Conservation (phyloP, 2,113 vertebrate genomes). For the Alaudala cheleensis region DNA sequence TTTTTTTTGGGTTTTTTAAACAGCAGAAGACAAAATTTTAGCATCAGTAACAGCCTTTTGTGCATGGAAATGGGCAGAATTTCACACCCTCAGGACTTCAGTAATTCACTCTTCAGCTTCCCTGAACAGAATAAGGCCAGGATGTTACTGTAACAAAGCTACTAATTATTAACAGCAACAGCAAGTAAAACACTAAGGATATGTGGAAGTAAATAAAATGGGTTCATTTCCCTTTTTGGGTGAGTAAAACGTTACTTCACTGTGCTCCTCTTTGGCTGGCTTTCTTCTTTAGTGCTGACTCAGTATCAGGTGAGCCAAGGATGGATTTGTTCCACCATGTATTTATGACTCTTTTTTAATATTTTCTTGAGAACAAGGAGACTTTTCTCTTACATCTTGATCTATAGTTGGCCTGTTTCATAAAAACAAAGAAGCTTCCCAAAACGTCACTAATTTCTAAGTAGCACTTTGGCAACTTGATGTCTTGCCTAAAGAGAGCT, state of each 20-base stretch:
- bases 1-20: background rate
- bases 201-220: background rate
- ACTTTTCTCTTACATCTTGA: background rate
- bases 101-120: background rate
- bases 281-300: background rate
- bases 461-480: background rate
- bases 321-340: background rate
- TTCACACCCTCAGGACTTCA: background rate
- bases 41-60: background rate
- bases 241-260: background rate
- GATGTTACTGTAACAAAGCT: fast-evolving
- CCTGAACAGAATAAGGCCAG: background rate
- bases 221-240: background rate
- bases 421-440: background rate
- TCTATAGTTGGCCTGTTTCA: background rate
- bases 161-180: background rate
- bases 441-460: background rate
- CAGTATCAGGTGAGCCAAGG: background rate
- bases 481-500: background rate
- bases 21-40: background rate
- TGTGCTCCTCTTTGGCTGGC: background rate
- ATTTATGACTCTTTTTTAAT: background rate
- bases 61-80: background rate
- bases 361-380: background rate
- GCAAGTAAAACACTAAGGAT: background rate